Evolutionary conservation across 1,140 invertebrate genomes (phyloP).

Genomic region (Asbolus verrucosus): DNA sequence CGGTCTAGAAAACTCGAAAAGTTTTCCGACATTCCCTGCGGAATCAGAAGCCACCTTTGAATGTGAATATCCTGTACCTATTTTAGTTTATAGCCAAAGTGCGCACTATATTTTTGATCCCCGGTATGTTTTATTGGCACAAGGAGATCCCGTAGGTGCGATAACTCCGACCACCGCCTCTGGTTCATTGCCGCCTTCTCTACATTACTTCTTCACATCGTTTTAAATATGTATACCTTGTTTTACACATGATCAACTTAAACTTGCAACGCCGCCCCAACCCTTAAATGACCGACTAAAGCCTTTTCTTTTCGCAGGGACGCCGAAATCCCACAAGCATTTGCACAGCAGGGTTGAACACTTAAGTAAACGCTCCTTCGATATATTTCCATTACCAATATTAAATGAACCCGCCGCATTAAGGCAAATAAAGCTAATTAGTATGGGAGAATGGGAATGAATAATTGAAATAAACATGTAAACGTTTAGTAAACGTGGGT

Average conservation of each 20-base stretch:
- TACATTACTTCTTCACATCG: constrained; percentile 39
- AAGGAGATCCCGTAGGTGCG: constrained; percentile 51
- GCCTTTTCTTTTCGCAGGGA: neutral
- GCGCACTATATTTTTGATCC: constrained; percentile 53
- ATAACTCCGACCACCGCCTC: constrained; percentile 42
- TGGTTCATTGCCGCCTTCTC: constrained; percentile 36
- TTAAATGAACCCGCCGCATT: neutral
- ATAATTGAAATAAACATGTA: constrained; percentile 29
- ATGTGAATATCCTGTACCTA: constrained; percentile 52
- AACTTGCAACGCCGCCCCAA: neutral
- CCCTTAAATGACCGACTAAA: constrained; percentile 1
- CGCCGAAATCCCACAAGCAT: too few relatives aligned
- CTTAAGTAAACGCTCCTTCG: too few relatives aligned
- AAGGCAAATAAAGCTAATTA: constrained; percentile 13
- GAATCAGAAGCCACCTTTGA: constrained; percentile 48
- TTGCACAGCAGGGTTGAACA: too few relatives aligned
- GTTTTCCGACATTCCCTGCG: constrained; percentile 44
- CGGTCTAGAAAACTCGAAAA: constrained; percentile 51
- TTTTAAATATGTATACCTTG: constrained; percentile 49
- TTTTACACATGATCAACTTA: constrained; percentile 52
- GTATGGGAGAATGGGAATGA: constrained; percentile 11
- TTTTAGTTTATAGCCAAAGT: constrained; percentile 53
- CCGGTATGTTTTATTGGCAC: constrained; percentile 53
- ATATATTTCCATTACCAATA: constrained; percentile 7
- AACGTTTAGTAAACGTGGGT: neutral